Evolutionary conservation across 1,140 invertebrate genomes (phyloP), one percentile per base, ranked within the genome.

Genomic region (Mercenaria mercenaria): DNA sequence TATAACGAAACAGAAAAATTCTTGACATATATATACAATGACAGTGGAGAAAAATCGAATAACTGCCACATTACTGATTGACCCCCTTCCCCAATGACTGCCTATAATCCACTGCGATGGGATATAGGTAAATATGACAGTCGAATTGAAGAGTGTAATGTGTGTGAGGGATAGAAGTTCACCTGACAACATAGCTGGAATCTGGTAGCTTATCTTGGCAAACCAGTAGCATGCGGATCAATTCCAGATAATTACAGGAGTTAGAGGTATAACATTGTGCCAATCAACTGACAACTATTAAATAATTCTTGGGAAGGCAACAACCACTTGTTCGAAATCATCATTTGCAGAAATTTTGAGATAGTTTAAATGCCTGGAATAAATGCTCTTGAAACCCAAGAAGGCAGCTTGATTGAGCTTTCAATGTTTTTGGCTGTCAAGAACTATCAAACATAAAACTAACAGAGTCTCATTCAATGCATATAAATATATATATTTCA

Each of bases 231-330:
- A 32, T 10, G 32, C 61, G 32, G 61, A 67, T 67, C 61, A 67
- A 67, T 67, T 67, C 61, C 8, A 37, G 26, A 67, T 67, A 67
- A 67, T 67, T 67, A 67, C 18, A 4, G n/a, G 61, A 67, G 61
- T 67, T n/a, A 67, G 61, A 4, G 29, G 61, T 67, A 18, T 67
- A 67, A 67, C 61, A 67, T 18, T 10, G 56, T 67, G 61, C 61
- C 61, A 67, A 67, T 67, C 61, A 67, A 67, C 61, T 67, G 61
- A 67, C 61, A 67, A 18, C 32, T 67, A 67, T 67, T 67, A 67
- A 67, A 67, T 67, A 67, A 67, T 67, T 37, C 32, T 37, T 67
- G 61, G 2, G 32, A 29, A 67, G 15, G 3, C 61, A 67, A 67
- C n/a, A 67, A 67, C 61, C 61, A 67, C 61, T 67, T 67, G 61